phyloP scores from a whole-genome alignment of 92 coral and sea anemone species.

The Scolanthus callimorphus region DNA sequence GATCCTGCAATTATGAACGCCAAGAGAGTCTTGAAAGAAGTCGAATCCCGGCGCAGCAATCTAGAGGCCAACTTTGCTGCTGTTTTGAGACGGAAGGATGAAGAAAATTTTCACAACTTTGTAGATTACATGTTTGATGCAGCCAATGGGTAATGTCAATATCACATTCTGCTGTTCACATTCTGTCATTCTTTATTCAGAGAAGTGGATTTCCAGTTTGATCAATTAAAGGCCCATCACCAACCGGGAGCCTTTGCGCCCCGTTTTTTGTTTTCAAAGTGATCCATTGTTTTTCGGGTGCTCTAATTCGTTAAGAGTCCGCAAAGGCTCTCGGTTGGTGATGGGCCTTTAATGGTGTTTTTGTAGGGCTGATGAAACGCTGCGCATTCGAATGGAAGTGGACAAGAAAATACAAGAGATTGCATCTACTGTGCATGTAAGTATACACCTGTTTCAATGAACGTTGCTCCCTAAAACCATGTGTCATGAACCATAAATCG shows the following conservation, averaged over 20 bases:
- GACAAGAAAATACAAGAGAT: constrained; percentile 81
- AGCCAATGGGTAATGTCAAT: constrained; percentile 56
- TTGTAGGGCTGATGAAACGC: constrained; percentile 56
- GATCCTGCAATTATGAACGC: no score
- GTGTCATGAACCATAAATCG: no score
- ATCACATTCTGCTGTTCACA: no score
- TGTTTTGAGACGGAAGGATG: constrained; percentile 71
- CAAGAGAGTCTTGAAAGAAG: constrained; percentile 74
- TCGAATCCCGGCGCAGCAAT: constrained; percentile 59
- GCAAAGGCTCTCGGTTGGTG: no score
- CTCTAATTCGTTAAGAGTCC: no score
- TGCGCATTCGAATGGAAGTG: constrained; percentile 78
- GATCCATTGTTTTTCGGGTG: no score
- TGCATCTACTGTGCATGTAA: constrained; percentile 66
- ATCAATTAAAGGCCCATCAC: no score
- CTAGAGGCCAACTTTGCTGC: constrained; percentile 76
- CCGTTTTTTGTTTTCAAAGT: no score
- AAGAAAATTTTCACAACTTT: constrained; percentile 64
- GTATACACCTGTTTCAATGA: neutral
- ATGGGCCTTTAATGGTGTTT: no score
- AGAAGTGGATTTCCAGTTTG: no score
- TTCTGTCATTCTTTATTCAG: no score
- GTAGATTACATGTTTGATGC: constrained; percentile 54
- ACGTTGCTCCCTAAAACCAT: neutral
- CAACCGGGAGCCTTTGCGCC: no score